phyloP scores from a whole-genome alignment of 2,888 invertebrate species.

The Noctua janthe region DNA sequence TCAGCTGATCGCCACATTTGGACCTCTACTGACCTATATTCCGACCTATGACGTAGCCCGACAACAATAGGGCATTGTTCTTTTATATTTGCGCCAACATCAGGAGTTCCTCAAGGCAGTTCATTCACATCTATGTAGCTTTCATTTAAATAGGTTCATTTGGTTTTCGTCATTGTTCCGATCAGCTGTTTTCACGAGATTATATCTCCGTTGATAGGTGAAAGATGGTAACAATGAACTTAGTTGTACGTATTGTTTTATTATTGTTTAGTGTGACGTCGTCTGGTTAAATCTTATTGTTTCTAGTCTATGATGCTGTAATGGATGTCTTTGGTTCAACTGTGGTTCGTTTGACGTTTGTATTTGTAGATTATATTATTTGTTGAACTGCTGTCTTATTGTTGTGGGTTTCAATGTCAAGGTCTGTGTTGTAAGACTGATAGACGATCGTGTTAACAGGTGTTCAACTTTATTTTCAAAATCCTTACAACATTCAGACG shows the following conservation, averaged over 20 bases:
- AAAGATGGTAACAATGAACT: constrained; percentile 84
- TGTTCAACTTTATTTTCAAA: constrained; percentile 34
- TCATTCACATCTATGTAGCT: constrained; percentile 87
- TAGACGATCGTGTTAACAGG: constrained; percentile 34
- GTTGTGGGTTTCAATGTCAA: constrained; percentile 61
- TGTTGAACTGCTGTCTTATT: constrained; percentile 59
- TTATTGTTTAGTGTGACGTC: constrained; percentile 73
- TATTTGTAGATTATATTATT: constrained; percentile 62
- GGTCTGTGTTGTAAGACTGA: constrained; percentile 27
- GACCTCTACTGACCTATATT: constrained; percentile 88
- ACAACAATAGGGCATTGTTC: constrained; percentile 90
- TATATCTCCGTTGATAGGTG: constrained; percentile 85
- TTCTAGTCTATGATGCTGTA: constrained; percentile 75
- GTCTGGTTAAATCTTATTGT: constrained; percentile 83
- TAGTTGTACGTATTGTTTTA: constrained; percentile 77
- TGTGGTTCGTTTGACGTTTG: constrained; percentile 67
- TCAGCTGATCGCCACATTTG: constrained; percentile 88
- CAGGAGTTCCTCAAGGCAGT: constrained; percentile 88
- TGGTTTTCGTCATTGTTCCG: constrained; percentile 87
- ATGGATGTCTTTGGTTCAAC: constrained; percentile 71
- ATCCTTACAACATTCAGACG: constrained; percentile 25
- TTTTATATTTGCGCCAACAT: constrained; percentile 88
- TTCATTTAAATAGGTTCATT: constrained; percentile 83
- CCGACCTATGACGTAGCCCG: constrained; percentile 86
- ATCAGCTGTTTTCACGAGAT: constrained; percentile 88